Base-by-base conservation (phyloP, 2,888 invertebrate species). In the Cordilura impudica region DNA sequence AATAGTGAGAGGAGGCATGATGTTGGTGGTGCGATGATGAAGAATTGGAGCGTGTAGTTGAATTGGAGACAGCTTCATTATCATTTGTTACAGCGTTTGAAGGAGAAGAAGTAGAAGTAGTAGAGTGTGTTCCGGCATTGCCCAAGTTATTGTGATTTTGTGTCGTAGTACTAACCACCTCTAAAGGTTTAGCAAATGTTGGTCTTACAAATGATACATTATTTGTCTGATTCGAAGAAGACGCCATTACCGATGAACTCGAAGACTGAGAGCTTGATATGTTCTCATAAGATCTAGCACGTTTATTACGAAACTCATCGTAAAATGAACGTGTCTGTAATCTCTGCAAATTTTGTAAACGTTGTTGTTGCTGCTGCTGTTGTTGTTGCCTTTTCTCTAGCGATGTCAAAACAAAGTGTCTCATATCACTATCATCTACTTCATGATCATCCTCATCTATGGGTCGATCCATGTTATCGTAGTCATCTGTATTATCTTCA, bases 171-270 rank as follows among this genome's bases (percentile, higher is more conserved):
- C 88, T 88, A 0, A 87, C 87, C 61, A 87, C 82, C 14, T 83
- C 82, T 6, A 74, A 43, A 0, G 87, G 85, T 65, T 88, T 88
- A 21, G 85, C 83, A 60, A 87, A 86, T 0, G 88, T 87, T 1
- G 87, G 87, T 8, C 87, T 85, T 53, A 88, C 87, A 80, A 87
- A 86, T 1, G 88, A 88, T 10, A 87, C 83, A 56, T 87, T 87
- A 4, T 85, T 86, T 4, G 84, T 74, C 43, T 86, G 87, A 21
- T 61, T 56, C 1, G 74, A 61, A 12, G 81, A 72, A 6, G 82
- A 65, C 0, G 16, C 71, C 65, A 26, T 77, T 73, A 19, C 74
- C 19, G 43, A 61, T 54, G 74, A 67, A 26, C 35, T 61, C 31
- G 21, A 18, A 43, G 67, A 43, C 39, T 86, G 87, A 1, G 82